phyloP scores from a whole-genome alignment of 2,113 vertebrate genomes.

The Dascyllus trimaculatus region DNA sequence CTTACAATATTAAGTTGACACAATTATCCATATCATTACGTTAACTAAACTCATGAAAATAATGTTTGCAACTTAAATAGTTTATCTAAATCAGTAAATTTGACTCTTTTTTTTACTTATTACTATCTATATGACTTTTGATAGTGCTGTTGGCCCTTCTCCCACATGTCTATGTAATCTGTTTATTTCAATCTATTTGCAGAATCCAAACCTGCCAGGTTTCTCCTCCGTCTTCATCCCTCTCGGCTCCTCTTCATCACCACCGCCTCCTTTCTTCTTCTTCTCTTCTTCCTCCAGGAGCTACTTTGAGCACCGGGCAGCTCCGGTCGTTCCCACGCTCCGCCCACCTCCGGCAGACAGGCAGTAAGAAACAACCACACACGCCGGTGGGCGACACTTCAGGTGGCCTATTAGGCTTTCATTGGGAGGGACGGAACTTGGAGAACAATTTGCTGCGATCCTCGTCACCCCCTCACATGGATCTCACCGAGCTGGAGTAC shows the following conservation, averaged over 20 bases:
- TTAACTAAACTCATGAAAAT: too few species aligned
- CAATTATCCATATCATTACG: too few species aligned
- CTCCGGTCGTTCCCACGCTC: conserved; percentile 73
- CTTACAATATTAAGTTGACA: too few species aligned
- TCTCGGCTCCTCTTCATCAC: conserved; percentile 9
- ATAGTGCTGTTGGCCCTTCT: not conserved
- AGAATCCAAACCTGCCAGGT: conserved; percentile 17
- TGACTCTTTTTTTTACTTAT: too few species aligned
- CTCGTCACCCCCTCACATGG: conserved; percentile 66
- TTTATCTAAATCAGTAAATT: too few species aligned
- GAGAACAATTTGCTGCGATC: conserved; percentile 52
- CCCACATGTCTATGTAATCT: not conserved
- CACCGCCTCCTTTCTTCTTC: conserved; percentile 1
- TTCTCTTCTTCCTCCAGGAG: conserved; percentile 42
- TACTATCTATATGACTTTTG: not conserved
- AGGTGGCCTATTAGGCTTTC: conserved; percentile 72
- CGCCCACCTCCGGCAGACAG: conserved; percentile 83
- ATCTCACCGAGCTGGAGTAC: conserved; percentile 44
- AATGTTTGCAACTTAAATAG: too few species aligned
- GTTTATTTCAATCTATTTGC: conserved; percentile 27
- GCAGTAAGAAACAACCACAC: conserved; percentile 84
- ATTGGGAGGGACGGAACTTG: conserved; percentile 73
- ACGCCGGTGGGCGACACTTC: conserved; percentile 66
- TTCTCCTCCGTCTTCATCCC: conserved; percentile 30
- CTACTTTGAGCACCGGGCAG: conserved; percentile 87